phyloP scores from a whole-genome alignment of 2,888 invertebrate genomes.

The Thymelicus acteon region DNA sequence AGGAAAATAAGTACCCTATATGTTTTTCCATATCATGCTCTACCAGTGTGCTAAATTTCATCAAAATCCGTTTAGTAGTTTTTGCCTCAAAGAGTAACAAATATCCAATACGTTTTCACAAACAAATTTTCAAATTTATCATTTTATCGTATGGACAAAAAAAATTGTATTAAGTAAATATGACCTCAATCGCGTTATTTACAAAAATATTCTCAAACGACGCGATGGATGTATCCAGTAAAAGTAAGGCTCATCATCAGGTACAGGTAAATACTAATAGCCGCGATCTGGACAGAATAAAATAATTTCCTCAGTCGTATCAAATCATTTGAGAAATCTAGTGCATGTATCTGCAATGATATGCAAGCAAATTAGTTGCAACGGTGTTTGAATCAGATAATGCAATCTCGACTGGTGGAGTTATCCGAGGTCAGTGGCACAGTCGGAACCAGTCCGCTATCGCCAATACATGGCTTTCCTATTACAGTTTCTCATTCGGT shows the following conservation, averaged over 20 bases:
- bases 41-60: not conserved
- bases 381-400: constrained; percentile 24
- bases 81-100: too few species aligned
- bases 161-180: too few species aligned
- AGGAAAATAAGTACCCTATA: not conserved
- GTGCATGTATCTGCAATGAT: constrained; percentile 14
- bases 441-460: constrained; percentile 23
- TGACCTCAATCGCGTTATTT: too few species aligned
- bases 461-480: constrained; percentile 30
- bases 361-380: constrained; percentile 23
- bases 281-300: not conserved
- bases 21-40: not conserved
- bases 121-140: too few species aligned
- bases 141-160: too few species aligned
- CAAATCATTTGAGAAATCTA: constrained; percentile 5
- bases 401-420: constrained; percentile 7
- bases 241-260: too few species aligned
- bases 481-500: constrained; percentile 34
- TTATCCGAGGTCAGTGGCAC: constrained; percentile 29
- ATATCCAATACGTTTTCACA: too few species aligned
- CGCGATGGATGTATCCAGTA: too few species aligned
- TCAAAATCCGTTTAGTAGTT: too few species aligned
- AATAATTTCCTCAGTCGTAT: not conserved
- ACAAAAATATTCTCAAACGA: too few species aligned
- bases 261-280: too few species aligned